Conservation (phyloP, 2,113 vertebrate species). For the Mus pahari region DNA sequence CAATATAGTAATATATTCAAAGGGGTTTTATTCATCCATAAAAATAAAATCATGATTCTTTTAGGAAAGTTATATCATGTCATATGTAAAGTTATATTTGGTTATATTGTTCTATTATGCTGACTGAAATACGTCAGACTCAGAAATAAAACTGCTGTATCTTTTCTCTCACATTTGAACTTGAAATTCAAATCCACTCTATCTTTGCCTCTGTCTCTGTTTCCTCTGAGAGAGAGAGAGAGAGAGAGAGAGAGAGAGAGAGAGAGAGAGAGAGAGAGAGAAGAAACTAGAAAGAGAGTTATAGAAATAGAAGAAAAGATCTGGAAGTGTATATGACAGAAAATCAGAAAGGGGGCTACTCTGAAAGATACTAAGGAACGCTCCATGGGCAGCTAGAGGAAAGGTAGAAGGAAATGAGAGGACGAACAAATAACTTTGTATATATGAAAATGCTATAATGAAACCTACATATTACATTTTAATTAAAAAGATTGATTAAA, state of each 20-base stretch:
- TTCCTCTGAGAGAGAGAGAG: too few relatives aligned
- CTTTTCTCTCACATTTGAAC: background rate
- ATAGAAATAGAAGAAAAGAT: background rate
- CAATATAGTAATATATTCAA: background rate
- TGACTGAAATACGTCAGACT: background rate
- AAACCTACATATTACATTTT: too few relatives aligned
- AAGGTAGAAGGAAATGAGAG: background rate
- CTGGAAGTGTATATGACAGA: background rate
- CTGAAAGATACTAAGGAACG: too few relatives aligned
- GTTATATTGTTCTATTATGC: background rate
- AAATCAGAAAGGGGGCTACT: background rate
- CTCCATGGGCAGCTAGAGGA: background rate
- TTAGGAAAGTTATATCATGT: too few relatives aligned
- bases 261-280: too few relatives aligned
- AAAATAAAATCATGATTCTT: background rate
- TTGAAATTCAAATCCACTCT: background rate
- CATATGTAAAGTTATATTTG: too few relatives aligned
- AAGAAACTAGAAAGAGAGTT: background rate
- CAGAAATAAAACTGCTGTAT: background rate
- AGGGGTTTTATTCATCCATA: background rate
- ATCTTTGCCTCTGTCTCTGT: background rate
- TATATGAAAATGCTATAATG: too few relatives aligned
- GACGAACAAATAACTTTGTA: background rate
- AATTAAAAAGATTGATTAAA: background rate
- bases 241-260: too few relatives aligned